Conservation (phyloP, 2,113 vertebrate genomes). For the Bos taurus region DNA sequence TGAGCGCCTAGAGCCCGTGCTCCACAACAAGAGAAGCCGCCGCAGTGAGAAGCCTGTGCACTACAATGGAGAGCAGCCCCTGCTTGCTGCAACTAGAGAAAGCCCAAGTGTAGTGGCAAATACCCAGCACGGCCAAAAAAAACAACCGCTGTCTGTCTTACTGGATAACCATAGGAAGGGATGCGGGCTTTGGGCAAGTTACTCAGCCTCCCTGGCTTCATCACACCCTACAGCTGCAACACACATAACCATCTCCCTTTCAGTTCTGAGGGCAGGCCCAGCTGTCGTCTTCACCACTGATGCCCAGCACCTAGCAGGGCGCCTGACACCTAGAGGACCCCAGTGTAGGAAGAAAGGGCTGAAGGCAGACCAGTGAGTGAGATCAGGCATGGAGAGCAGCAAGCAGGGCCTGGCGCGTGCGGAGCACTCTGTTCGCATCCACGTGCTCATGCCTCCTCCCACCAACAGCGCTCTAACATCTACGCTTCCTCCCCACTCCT, state of each 20-base stretch:
- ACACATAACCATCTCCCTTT: background rate
- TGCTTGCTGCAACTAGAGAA: background rate
- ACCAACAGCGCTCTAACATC: background rate
- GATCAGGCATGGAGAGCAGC: background rate
- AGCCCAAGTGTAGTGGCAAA: background rate
- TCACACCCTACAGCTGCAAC: background rate
- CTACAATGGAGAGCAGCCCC: background rate
- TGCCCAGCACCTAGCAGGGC: background rate
- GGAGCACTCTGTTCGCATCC: background rate
- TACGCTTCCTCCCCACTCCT: background rate
- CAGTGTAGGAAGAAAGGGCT: background rate
- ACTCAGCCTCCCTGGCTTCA: background rate
- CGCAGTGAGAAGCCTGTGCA: rapidly evolving
- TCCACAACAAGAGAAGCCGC: background rate
- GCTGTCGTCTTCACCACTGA: background rate
- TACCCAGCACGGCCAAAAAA: background rate
- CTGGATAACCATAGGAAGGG: background rate
- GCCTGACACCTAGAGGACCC: background rate
- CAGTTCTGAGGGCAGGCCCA: background rate
- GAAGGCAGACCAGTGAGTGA: background rate
- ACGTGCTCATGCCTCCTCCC: background rate
- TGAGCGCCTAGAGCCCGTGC: background rate
- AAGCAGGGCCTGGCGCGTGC: background rate
- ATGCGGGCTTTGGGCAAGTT: background rate
- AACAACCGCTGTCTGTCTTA: background rate